Evolutionary conservation across 2,888 invertebrate species (phyloP).

Genomic region (Phasia obesa): DNA sequence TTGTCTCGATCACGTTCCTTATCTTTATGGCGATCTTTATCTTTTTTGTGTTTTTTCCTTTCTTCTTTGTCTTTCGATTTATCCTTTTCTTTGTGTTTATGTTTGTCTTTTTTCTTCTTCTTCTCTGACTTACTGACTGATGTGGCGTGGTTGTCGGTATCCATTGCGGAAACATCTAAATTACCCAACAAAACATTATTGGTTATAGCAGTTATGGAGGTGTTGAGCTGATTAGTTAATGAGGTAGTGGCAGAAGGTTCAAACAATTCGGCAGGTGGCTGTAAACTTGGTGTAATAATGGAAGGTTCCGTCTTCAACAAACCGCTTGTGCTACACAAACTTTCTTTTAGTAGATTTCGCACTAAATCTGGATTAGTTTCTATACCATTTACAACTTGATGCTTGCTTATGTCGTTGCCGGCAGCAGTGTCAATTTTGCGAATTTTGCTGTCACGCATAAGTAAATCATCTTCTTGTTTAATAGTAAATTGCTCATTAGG

Average conservation of each 20-base stretch:
- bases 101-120: slow-evolving; percentile 90
- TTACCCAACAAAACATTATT: slow-evolving; percentile 54
- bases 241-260: slow-evolving; percentile 77
- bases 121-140: slow-evolving; percentile 78
- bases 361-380: slow-evolving; percentile 89
- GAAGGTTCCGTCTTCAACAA: slow-evolving; percentile 78
- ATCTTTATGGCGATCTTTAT: slow-evolving; percentile 84
- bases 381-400: slow-evolving; percentile 85
- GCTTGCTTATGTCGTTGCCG: slow-evolving; percentile 73
- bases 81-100: slow-evolving; percentile 90
- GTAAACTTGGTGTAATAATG: slow-evolving; percentile 76
- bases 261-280: slow-evolving; percentile 79
- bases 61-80: slow-evolving; percentile 86
- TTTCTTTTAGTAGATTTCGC: slow-evolving; percentile 87
- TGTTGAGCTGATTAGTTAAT: slow-evolving; percentile 82
- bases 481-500: slow-evolving; percentile 75
- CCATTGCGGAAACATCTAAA: slow-evolving; percentile 59
- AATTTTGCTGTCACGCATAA: slow-evolving; percentile 77
- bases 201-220: slow-evolving; percentile 78
- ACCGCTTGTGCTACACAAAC: slow-evolving; percentile 82
- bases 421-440: slow-evolving; percentile 77
- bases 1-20: slow-evolving; percentile 77
- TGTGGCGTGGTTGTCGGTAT: slow-evolving; percentile 50
- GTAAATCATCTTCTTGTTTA: slow-evolving; percentile 77
- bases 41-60: slow-evolving; percentile 88